Base-by-base conservation (phyloP, 2,113 vertebrate species). In the Balaenoptera acutorostrata region DNA sequence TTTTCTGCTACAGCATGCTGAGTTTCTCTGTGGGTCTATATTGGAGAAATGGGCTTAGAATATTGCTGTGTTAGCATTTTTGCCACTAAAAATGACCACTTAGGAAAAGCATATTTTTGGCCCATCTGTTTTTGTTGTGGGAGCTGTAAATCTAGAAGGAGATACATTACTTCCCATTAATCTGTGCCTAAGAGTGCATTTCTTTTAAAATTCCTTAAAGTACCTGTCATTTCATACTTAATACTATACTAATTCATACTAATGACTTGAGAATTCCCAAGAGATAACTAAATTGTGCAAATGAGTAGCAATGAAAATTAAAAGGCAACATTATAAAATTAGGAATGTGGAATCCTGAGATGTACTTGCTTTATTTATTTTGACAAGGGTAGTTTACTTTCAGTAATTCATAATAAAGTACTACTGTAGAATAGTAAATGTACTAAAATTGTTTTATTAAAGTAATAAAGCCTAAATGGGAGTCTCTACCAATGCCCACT, bases 361-460 rank as follows among this genome's bases (percentile, higher is more conserved):
- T 91, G 10, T 41, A 90, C 80, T 96, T 92, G 57, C 69, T 93
- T 95, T 97, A 96, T 97, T 97, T 97, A 97, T 97, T 93, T 97
- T 93, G 95, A 95, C 89, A 96, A 98, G 89, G 89, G 17, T 57
- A 87, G 95, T 97, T 98, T 97, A 88, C 78, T 97, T 96, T 95
- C 20, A 49, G 52, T 88, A 96, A 97, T 89, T 96, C 74, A 77
- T 71, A 83, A 95, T 93, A 93, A 97, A 98, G 36, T 92, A 84
- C 52, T 57, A 63, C 84, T 78, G 13, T 85, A 71, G 80, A 92
- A 71, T 84, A 88, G 59, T 57, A 95, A 94, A 84, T 95, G 41
- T 59, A 85, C 87, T 77, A 84, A 97, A 95, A 41, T 90, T 97
- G 27, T 96, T 98, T 98, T 97, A 98, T 96, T 97, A 96, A 97